A percentile compares a stretch with the other conserved stretches of the same genome.
Evolutionary conservation across 2,888 invertebrate genomes (phyloP).

Genomic region (Oegoconia quadripuncta): DNA sequence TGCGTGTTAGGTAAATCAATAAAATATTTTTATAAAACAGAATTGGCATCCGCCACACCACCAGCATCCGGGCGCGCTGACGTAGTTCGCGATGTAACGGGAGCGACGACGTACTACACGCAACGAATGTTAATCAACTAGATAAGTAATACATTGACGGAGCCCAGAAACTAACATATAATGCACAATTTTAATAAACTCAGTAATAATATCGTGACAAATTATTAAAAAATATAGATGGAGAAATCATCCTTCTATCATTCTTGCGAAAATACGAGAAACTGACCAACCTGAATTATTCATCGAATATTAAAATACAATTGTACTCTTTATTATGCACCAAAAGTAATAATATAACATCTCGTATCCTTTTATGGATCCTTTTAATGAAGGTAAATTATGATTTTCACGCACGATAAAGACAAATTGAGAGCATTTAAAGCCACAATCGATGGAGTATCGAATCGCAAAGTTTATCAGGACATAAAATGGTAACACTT

Average conservation of each 20-base stretch:
- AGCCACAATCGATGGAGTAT: background rate
- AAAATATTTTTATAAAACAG: background rate
- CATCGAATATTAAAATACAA: too few relatives aligned
- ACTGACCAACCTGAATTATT: too few relatives aligned
- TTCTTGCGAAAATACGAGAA: too few relatives aligned
- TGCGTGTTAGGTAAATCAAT: slow-evolving; percentile 1
- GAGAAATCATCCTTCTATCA: too few relatives aligned
- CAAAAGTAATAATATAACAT: too few relatives aligned
- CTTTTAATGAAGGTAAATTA: too few relatives aligned
- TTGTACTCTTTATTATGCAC: too few relatives aligned
- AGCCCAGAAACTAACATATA: too few relatives aligned
- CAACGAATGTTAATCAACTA: slow-evolving; percentile 1
- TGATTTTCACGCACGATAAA: background rate
- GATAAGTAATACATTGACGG: background rate
- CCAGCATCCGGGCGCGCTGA: slow-evolving; percentile 6
- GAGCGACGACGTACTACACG: background rate
- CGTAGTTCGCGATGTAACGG: slow-evolving; percentile 1
- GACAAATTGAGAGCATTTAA: background rate
- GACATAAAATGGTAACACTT: slow-evolving; percentile 20
- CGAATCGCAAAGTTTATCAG: slow-evolving; percentile 1
- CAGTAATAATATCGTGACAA: too few relatives aligned
- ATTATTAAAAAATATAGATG: too few relatives aligned
- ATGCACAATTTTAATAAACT: too few relatives aligned
- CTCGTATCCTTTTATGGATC: too few relatives aligned
- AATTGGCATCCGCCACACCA: slow-evolving; percentile 5